phyloP scores from a whole-genome alignment of 1,140 invertebrate genomes.

The Metaphire vulgaris region DNA sequence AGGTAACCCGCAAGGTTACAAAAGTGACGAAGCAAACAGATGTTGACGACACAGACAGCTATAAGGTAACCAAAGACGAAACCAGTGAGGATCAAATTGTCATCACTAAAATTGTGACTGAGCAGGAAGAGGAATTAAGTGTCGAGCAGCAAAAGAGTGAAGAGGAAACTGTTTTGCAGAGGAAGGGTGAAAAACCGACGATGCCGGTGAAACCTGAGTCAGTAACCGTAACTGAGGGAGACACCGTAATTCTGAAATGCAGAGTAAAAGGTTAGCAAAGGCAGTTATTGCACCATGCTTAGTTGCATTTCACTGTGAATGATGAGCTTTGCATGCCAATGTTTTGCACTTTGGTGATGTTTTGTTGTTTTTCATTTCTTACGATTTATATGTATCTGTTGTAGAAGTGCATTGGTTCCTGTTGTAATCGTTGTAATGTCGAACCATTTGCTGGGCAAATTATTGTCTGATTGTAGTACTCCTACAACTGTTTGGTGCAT shows the following conservation, averaged over 20 bases:
- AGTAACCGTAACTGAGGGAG: background rate
- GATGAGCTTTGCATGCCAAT: too few species aligned
- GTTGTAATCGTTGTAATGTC: too few species aligned
- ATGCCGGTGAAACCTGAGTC: background rate
- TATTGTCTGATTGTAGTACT: too few species aligned
- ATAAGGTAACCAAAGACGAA: background rate
- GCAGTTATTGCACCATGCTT: background rate
- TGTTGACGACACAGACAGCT: background rate
- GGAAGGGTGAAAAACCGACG: background rate
- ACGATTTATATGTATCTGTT: too few species aligned
- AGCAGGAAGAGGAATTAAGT: background rate
- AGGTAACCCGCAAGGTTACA: background rate
- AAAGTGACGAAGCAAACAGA: background rate
- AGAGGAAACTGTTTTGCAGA: background rate
- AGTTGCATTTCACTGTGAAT: too few species aligned
- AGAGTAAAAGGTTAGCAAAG: background rate
- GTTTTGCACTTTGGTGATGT: too few species aligned
- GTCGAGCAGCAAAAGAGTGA: background rate
- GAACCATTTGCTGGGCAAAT: too few species aligned
- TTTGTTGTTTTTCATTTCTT: too few species aligned
- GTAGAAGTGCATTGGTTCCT: too few species aligned
- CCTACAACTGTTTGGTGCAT: too few species aligned
- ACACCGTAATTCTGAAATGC: constrained; percentile 1
- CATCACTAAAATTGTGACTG: background rate
- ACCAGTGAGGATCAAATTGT: background rate